Evolutionary conservation across 1,140 invertebrate species (phyloP).

Genomic region (Brachionus paranguensis): DNA sequence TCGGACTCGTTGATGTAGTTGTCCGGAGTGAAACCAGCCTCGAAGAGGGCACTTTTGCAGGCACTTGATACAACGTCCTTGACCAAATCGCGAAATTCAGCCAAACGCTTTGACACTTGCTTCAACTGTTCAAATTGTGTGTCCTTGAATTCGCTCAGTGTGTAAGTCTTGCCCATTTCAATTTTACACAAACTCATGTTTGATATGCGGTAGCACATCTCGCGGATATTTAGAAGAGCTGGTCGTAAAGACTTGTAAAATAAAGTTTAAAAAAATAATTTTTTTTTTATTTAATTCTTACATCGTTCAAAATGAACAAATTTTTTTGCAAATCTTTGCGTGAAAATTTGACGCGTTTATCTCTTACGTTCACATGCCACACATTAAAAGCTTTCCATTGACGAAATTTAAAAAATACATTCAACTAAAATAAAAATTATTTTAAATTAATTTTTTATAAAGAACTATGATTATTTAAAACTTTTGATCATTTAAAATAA

Average conservation of each 20-base stretch:
- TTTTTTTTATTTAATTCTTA: slow-evolving; percentile 43
- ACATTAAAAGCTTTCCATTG: slow-evolving; percentile 75
- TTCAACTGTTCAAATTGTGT: slow-evolving; percentile 45
- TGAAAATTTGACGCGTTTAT: slow-evolving; percentile 62
- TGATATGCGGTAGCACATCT: slow-evolving; percentile 62
- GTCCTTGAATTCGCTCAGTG: slow-evolving; percentile 57
- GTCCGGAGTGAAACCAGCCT: slow-evolving; percentile 67
- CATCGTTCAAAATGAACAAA: slow-evolving; percentile 67
- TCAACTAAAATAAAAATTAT: slow-evolving; percentile 61
- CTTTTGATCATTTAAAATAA: neutral
- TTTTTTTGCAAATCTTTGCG: slow-evolving; percentile 62
- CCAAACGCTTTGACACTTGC: slow-evolving; percentile 58
- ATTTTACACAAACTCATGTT: slow-evolving; percentile 56
- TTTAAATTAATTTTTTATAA: slow-evolving; percentile 59
- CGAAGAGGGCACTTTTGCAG: slow-evolving; percentile 67
- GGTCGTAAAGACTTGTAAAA: slow-evolving; percentile 60
- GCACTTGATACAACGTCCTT: slow-evolving; percentile 64
- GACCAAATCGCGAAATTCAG: slow-evolving; percentile 61
- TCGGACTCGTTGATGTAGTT: slow-evolving; percentile 57
- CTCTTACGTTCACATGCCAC: slow-evolving; percentile 70
- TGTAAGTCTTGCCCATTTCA: slow-evolving; percentile 56
- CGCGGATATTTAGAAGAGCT: slow-evolving; percentile 64
- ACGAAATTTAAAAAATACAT: slow-evolving; percentile 57
- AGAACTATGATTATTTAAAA: too few relatives aligned
- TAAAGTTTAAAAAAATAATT: neutral